These are phyloP conservation scores for Triplophysa yarkandensis DNA, from an alignment of 2,797 vertebrate genomes.

Conservation along the genomic window DNA sequence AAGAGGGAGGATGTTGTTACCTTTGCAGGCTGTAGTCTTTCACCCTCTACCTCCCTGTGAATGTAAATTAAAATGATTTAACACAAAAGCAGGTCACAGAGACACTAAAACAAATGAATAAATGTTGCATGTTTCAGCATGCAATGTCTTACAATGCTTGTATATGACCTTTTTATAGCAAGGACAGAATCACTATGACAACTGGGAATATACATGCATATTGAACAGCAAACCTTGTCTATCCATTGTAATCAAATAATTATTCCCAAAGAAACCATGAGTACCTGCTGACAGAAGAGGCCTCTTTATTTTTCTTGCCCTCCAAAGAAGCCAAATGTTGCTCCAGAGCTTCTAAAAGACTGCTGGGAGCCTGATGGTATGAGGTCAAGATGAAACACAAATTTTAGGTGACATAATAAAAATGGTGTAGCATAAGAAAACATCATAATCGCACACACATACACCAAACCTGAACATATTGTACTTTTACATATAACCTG, in stretches of 20 bases:
- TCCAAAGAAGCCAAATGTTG: constrained; percentile 95
- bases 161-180: constrained; percentile 3
- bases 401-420: constrained; percentile 47
- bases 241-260: background rate
- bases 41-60: constrained; percentile 87
- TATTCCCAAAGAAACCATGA: background rate
- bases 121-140: background rate
- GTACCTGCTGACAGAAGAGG: constrained; percentile 85
- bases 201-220: constrained; percentile 5
- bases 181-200: constrained; percentile 18
- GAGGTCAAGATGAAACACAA: constrained; percentile 44
- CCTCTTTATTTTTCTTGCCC: constrained; percentile 89
- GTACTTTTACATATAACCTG: background rate
- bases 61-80: constrained; percentile 74
- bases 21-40: constrained; percentile 87
- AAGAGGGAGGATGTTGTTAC: constrained; percentile 57
- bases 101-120: background rate
- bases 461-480: constrained; percentile 9
- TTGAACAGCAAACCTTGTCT: background rate
- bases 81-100: background rate
- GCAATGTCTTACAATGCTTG: background rate
- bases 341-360: constrained; percentile 92
- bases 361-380: constrained; percentile 83
- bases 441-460: constrained; percentile 22
- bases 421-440: constrained; percentile 38